Evolutionary conservation across 2,797 vertebrate genomes (phyloP).

Genomic region (Columba guinea): DNA sequence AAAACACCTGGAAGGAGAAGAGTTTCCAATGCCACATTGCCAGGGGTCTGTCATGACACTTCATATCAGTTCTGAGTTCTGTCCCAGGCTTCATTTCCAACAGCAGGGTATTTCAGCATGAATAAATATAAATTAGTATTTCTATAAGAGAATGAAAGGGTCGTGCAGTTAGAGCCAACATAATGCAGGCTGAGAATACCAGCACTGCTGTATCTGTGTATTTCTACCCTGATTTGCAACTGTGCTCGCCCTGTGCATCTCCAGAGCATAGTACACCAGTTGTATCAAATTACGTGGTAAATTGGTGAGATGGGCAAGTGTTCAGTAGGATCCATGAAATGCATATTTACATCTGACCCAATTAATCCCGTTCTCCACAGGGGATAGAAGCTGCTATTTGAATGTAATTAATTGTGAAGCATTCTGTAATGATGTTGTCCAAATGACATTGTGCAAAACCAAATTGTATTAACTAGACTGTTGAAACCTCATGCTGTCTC

Average conservation of each 20-base stretch:
- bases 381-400: slow-evolving; percentile 57
- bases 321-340: slow-evolving; percentile 50
- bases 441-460: slow-evolving; percentile 62
- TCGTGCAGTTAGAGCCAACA: not conserved
- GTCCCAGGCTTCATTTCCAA: not conserved
- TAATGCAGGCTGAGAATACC: not conserved
- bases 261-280: slow-evolving; percentile 35
- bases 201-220: not conserved
- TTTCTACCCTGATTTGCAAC: not conserved
- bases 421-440: slow-evolving; percentile 67
- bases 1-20: not conserved
- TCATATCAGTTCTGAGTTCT: not conserved
- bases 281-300: slow-evolving; percentile 61
- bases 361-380: slow-evolving; percentile 58
- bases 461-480: slow-evolving; percentile 37
- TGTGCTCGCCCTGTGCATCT: not conserved
- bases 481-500: slow-evolving; percentile 9
- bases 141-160: not conserved
- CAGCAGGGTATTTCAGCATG: not conserved
- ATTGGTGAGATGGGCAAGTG: slow-evolving; percentile 59
- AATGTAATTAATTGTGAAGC: slow-evolving; percentile 68
- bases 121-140: not conserved
- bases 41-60: rapidly evolving
- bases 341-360: slow-evolving; percentile 69
- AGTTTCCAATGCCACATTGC: not conserved